A percentile compares a stretch with the other conserved stretches of the same genome.
Conservation (phyloP, 1,140 invertebrate genomes). For the Mactra quadrangularis region DNA sequence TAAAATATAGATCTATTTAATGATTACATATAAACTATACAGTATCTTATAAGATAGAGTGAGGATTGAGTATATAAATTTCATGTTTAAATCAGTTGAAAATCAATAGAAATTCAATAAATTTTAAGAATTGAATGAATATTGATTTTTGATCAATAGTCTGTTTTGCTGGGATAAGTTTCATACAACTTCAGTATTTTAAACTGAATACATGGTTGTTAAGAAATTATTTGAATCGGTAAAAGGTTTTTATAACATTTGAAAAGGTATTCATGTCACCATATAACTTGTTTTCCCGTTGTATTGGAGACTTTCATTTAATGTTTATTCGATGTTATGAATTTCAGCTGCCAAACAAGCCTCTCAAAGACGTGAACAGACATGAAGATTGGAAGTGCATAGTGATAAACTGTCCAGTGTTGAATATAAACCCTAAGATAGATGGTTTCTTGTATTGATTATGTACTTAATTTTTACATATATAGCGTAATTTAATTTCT, state of each 20-base stretch:
- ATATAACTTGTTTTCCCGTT: slow-evolving; percentile 13
- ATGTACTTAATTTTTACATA: neutral
- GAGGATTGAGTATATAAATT: neutral
- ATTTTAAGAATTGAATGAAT: slow-evolving; percentile 4
- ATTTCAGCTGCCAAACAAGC: slow-evolving; percentile 16
- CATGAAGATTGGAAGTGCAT: neutral
- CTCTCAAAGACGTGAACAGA: neutral
- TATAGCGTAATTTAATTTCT: neutral
- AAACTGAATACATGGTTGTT: neutral
- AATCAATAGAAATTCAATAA: neutral
- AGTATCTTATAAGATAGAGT: neutral
- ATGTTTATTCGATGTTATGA: slow-evolving; percentile 50
- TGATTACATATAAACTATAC: neutral
- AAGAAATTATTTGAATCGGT: slow-evolving; percentile 38
- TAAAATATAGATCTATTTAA: neutral
- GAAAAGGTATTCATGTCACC: slow-evolving; percentile 45
- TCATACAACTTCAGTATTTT: neutral
- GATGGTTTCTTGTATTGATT: neutral
- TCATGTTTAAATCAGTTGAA: no score
- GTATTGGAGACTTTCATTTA: slow-evolving; percentile 4
- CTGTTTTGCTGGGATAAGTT: slow-evolving; percentile 12
- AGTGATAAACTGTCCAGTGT: neutral
- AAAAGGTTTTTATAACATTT: slow-evolving; percentile 52
- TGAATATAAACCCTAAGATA: neutral
- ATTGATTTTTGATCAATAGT: slow-evolving; percentile 28